A percentile compares a stretch with the other conserved stretches of the same genome.
Conservation (phyloP, 1,140 invertebrate species). For the Zaprionus vittiger region DNA sequence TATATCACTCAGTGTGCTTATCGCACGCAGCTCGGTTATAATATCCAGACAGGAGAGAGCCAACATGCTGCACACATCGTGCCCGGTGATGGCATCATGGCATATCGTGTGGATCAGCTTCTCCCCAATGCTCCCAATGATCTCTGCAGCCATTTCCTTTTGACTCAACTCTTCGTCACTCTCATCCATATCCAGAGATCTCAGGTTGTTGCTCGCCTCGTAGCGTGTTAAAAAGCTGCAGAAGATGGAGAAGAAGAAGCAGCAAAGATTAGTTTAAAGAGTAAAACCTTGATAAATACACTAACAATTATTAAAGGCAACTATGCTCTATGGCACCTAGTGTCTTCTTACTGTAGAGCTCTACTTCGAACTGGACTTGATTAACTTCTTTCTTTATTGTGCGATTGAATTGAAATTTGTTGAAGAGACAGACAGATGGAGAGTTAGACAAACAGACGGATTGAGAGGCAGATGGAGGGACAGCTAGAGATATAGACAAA, state of each 20-base stretch:
- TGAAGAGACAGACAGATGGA: no score
- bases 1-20: constrained; percentile 89
- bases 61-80: constrained; percentile 95
- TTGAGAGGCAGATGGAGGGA: no score
- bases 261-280: not conserved
- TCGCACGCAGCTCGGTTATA: constrained; percentile 90
- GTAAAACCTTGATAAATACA: no score
- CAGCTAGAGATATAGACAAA: no score
- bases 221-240: constrained; percentile 86
- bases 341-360: no score
- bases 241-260: not conserved
- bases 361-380: no score
- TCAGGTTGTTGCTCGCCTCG: constrained; percentile 73
- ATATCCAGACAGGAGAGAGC: constrained; percentile 92
- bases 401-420: no score
- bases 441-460: no score
- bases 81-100: constrained; percentile 93
- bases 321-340: no score
- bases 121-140: constrained; percentile 90
- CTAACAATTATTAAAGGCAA: no score
- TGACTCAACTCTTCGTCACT: constrained; percentile 23
- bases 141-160: constrained; percentile 84
- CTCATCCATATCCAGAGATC: no score
- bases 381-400: no score
- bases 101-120: constrained; percentile 93